These are phyloP conservation scores for Myodes glareolus DNA, from an alignment of 2,113 vertebrate genomes.

Conservation along the genomic window DNA sequence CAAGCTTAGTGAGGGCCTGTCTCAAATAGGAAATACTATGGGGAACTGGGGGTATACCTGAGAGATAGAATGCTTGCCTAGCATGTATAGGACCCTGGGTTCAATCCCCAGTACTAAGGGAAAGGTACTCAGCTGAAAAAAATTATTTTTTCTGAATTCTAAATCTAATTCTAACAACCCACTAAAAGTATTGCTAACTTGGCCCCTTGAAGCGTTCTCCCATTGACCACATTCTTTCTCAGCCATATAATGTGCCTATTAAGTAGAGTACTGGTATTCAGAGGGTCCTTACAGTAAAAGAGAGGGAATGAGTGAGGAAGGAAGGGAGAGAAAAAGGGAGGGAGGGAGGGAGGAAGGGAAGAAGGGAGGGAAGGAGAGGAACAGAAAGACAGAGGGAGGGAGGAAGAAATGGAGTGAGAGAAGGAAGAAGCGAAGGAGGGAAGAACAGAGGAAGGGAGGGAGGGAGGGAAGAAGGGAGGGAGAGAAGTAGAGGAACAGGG, in stretches of 20 bases:
- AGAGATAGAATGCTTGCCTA: background rate
- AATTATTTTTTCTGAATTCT: background rate
- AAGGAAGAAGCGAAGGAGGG: too few relatives aligned
- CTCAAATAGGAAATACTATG: background rate
- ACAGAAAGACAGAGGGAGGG: too few relatives aligned
- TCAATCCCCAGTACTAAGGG: background rate
- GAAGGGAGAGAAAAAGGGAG: rapidly evolving
- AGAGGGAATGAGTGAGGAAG: background rate
- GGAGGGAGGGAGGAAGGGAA: too few relatives aligned
- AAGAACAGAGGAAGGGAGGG: too few relatives aligned
- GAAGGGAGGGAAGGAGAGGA: background rate
- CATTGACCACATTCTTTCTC: background rate
- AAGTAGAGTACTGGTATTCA: background rate
- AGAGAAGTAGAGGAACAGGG: too few relatives aligned
- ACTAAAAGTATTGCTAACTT: background rate
- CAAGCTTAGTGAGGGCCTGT: background rate
- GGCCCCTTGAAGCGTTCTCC: background rate
- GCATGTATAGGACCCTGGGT: background rate
- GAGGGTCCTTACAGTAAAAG: background rate
- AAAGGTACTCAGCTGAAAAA: background rate
- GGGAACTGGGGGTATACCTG: background rate
- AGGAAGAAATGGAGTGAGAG: too few relatives aligned
- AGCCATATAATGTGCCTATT: background rate
- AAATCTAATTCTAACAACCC: background rate
- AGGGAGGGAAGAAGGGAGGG: background rate